Percentiles rank a stretch among this genome's conserved stretches.
Evolutionary conservation across 2,113 vertebrate genomes (phyloP).

Genomic region (Meleagris gallopavo): DNA sequence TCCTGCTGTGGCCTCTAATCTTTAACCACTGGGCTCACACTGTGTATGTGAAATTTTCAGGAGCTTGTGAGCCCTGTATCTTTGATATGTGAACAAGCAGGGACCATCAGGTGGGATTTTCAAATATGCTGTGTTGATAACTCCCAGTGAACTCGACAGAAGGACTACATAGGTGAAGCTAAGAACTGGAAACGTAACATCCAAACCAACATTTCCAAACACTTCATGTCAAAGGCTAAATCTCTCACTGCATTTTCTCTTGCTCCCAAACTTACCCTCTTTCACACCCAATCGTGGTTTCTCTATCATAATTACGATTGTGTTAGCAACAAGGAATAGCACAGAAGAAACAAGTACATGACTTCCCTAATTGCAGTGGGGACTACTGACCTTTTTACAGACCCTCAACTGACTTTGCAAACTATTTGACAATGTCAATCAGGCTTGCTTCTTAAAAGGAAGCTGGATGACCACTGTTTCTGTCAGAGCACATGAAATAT

Average conservation of each 20-base stretch:
- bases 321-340: background rate
- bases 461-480: background rate
- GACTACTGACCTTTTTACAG: background rate
- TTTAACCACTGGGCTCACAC: background rate
- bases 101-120: background rate
- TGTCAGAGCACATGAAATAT: background rate
- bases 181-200: background rate
- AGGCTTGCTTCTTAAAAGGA: background rate
- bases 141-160: background rate
- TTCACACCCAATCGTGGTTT: background rate
- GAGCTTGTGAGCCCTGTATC: background rate
- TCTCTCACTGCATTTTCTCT: background rate
- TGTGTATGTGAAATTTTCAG: background rate
- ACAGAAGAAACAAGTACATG: background rate
- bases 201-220: background rate
- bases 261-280: background rate
- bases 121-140: background rate
- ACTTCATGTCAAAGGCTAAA: background rate
- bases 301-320: background rate
- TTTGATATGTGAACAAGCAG: background rate
- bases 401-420: background rate
- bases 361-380: background rate
- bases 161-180: background rate
- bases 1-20: background rate
- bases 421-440: background rate